Conservation (phyloP, 1,140 invertebrate species). For the Pogonus chalceus region DNA sequence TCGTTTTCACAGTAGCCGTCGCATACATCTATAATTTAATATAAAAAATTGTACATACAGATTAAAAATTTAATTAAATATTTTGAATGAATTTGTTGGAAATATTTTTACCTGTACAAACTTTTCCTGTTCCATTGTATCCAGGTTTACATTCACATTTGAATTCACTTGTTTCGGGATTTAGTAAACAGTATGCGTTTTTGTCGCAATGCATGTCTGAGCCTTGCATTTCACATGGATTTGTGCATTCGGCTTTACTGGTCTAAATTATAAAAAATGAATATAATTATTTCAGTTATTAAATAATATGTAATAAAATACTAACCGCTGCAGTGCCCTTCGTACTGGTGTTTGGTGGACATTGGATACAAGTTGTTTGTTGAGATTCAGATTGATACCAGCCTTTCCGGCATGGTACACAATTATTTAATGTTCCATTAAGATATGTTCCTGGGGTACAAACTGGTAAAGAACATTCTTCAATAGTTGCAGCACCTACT, state of each 20-base stretch:
- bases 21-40: conserved; percentile 62
- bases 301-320: conserved; percentile 21
- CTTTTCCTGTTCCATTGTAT: conserved; percentile 79
- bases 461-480: conserved; percentile 86
- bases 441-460: conserved; percentile 76
- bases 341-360: conserved; percentile 88
- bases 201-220: conserved; percentile 76
- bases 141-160: conserved; percentile 90
- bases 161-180: conserved; percentile 76
- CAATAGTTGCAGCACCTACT: conserved; percentile 67
- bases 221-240: conserved; percentile 80
- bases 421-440: conserved; percentile 74
- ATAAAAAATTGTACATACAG: not conserved
- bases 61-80: not conserved
- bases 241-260: conserved; percentile 75
- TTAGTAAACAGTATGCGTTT: conserved; percentile 81
- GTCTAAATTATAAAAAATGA: conserved; percentile 42
- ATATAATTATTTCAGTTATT: conserved; percentile 10
- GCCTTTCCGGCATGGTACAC: conserved; percentile 80
- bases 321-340: conserved; percentile 67
- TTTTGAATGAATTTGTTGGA: not conserved
- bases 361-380: conserved; percentile 78
- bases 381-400: conserved; percentile 87
- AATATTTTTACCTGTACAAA: conserved; percentile 49
- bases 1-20: conserved; percentile 83